Percentiles rank a stretch among this genome's conserved stretches.
Evolutionary conservation across 1,140 invertebrate species (phyloP).

Genomic region (Bombus affinis): DNA sequence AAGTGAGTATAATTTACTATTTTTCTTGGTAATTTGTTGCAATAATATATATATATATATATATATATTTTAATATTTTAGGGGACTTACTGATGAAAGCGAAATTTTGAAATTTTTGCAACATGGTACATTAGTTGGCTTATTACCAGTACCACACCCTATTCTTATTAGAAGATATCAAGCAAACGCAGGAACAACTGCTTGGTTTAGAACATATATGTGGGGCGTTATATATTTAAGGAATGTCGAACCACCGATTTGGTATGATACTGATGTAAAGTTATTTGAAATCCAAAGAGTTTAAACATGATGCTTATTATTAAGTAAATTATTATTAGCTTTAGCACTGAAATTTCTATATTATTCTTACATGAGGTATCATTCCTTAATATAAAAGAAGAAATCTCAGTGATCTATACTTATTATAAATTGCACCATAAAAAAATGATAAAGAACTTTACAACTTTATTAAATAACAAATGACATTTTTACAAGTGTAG

Average conservation of each 20-base stretch:
- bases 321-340: conserved; percentile 14
- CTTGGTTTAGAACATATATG: conserved; percentile 99
- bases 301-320: conserved; percentile 79
- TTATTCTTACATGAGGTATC: conserved; percentile 32
- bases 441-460: conserved; percentile 2
- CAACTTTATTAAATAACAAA: conserved; percentile 3
- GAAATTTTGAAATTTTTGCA: conserved; percentile 99
- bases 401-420: conserved; percentile 12
- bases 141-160: conserved; percentile 99
- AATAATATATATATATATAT: not conserved
- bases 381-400: conserved; percentile 33
- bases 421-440: conserved; percentile 6
- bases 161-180: conserved; percentile 99
- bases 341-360: conserved; percentile 33
- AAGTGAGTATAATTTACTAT: conserved; percentile 87
- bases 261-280: conserved; percentile 99
- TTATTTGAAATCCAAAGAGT: conserved; percentile 98
- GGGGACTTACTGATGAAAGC: conserved; percentile 99
- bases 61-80: conserved; percentile 81
- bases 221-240: conserved; percentile 99
- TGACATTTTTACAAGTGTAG: conserved; percentile 21
- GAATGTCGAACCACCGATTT: conserved; percentile 99
- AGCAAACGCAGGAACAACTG: conserved; percentile 98
- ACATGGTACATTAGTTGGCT: conserved; percentile 98
- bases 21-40: conserved; percentile 23